These are phyloP conservation scores for Penaeus japonicus DNA, from an alignment of 1,140 invertebrate genomes.

Conservation along the genomic window DNA sequence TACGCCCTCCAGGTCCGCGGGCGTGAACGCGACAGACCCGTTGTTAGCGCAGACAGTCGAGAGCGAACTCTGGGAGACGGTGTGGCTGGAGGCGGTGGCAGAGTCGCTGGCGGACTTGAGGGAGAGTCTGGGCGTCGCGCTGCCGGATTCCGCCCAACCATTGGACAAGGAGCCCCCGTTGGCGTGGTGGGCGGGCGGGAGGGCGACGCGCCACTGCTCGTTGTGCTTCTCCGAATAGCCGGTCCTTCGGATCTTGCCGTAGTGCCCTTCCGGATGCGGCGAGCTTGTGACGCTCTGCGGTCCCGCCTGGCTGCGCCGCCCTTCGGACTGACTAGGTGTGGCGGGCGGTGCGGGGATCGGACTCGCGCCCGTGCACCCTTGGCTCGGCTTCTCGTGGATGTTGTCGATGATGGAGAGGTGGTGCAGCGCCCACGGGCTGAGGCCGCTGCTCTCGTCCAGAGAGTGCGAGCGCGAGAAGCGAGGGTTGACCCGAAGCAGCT, in stretches of 20 bases:
- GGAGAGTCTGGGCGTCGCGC: not conserved
- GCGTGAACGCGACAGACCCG: conserved; percentile 21
- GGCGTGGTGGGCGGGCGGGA: not conserved
- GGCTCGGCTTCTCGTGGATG: not conserved
- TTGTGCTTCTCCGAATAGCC: conserved; percentile 21
- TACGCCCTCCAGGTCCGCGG: conserved; percentile 28
- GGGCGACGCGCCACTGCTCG: conserved; percentile 14
- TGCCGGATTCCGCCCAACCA: not conserved
- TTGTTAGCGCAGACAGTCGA: not conserved
- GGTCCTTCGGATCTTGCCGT: conserved; percentile 3
- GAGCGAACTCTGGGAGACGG: not conserved
- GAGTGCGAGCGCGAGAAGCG: conserved; percentile 55
- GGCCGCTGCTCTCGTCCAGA: conserved; percentile 44
- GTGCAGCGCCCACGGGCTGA: conserved; percentile 41
- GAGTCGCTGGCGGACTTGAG: not conserved
- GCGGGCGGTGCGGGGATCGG: not conserved
- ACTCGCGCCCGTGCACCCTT: not conserved
- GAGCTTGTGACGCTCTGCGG: not conserved
- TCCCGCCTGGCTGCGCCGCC: not conserved
- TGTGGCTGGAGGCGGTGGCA: not conserved
- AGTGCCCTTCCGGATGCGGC: not conserved
- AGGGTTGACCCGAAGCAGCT: conserved; percentile 51
- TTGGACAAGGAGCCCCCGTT: not conserved
- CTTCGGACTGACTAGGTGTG: not conserved
- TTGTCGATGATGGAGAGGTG: conserved; percentile 35